These are phyloP conservation scores for Malacoraja senta DNA, from an alignment of 2,797 vertebrate genomes.

Conservation along the genomic window DNA sequence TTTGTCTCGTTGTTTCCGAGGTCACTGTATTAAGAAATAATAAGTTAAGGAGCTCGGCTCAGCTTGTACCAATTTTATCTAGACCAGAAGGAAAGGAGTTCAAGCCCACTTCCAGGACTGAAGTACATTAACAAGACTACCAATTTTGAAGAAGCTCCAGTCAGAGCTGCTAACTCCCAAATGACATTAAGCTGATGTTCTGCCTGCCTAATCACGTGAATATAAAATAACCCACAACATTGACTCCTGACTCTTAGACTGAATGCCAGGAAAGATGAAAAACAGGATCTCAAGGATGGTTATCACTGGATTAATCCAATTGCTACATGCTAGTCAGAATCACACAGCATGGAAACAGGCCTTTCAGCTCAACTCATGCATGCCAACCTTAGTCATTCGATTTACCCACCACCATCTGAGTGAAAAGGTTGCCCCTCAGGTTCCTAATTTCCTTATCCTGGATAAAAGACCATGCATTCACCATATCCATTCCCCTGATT, in stretches of 20 bases:
- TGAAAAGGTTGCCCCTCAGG: too few relatives aligned
- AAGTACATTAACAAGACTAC: background rate
- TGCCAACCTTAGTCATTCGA: too few relatives aligned
- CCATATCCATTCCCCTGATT: too few relatives aligned
- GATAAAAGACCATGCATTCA: too few relatives aligned
- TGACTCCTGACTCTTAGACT: background rate
- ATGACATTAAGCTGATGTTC: background rate
- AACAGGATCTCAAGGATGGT: too few relatives aligned
- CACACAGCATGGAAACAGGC: too few relatives aligned
- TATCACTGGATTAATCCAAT: too few relatives aligned
- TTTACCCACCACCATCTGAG: too few relatives aligned
- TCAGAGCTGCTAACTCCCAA: background rate
- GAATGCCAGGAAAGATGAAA: too few relatives aligned
- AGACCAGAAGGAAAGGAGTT: background rate
- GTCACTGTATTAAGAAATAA: constrained; percentile 37
- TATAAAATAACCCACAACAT: background rate
- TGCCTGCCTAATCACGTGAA: background rate
- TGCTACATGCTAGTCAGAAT: too few relatives aligned
- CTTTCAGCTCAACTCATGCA: too few relatives aligned
- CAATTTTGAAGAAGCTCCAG: background rate
- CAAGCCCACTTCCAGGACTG: background rate
- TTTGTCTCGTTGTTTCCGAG: constrained; percentile 57
- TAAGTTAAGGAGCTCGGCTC: background rate
- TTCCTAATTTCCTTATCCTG: too few relatives aligned
- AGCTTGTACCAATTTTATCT: background rate